Conservation (phyloP, 1,140 invertebrate species). For the Sinella curviseta region DNA sequence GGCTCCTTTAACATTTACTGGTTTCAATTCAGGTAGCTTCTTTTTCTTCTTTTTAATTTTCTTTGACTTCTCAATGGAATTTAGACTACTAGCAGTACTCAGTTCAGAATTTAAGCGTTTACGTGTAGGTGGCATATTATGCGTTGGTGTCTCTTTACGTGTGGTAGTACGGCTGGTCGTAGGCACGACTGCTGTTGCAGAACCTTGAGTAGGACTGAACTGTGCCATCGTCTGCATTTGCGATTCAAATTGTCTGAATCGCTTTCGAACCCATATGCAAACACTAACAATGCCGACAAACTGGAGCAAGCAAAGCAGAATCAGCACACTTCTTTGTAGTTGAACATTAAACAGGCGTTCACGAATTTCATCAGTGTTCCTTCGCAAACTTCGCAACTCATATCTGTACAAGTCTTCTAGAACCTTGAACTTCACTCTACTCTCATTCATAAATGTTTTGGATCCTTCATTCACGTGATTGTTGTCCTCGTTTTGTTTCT, state of each 20-base stretch:
- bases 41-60: conserved; percentile 21
- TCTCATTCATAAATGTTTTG: conserved; percentile 40
- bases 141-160: not conserved
- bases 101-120: conserved; percentile 40
- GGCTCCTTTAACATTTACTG: not conserved
- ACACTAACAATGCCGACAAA: conserved; percentile 13
- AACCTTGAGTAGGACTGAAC: not conserved
- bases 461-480: conserved; percentile 25
- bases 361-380: conserved; percentile 39
- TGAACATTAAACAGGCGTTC: conserved; percentile 41
- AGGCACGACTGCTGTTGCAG: not conserved
- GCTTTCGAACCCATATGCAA: not conserved
- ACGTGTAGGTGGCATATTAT: not conserved
- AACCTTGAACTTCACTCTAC: conserved; percentile 24
- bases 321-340: conserved; percentile 43
- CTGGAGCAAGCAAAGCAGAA: conserved; percentile 41
- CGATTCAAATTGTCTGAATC: conserved; percentile 22
- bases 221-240: not conserved
- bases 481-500: conserved; percentile 88
- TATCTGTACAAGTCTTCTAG: conserved; percentile 36
- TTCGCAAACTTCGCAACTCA: conserved; percentile 33
- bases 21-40: not conserved
- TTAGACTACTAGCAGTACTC: conserved; percentile 2
- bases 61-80: conserved; percentile 9
- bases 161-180: not conserved